A percentile compares a stretch with the other conserved stretches of the same genome.
These are phyloP conservation scores for Ylistrum balloti DNA, from an alignment of 1,140 invertebrate genomes.

Conservation along the genomic window DNA sequence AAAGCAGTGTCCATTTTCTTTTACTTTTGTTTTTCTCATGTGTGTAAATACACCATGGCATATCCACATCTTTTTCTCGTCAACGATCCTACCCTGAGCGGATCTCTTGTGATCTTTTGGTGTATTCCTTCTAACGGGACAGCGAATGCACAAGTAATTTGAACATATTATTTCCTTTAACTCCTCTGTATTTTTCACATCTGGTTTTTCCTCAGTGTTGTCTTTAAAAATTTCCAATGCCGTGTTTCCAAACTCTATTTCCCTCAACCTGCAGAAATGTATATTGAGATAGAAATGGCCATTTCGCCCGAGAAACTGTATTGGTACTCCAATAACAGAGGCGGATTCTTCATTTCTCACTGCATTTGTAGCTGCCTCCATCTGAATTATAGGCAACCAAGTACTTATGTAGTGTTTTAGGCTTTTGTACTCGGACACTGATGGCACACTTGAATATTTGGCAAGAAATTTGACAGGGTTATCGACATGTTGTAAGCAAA, in stretches of 20 bases:
- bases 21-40: background rate
- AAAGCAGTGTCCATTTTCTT: background rate
- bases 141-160: background rate
- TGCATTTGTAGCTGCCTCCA: background rate
- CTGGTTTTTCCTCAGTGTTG: background rate
- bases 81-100: background rate
- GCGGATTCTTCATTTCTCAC: constrained; percentile 1
- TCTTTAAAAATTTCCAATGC: background rate
- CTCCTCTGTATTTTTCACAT: background rate
- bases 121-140: background rate
- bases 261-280: background rate
- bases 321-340: background rate
- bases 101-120: background rate
- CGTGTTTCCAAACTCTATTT: constrained; percentile 4
- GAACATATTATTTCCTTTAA: background rate
- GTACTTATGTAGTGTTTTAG: background rate
- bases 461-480: constrained; percentile 58
- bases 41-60: constrained; percentile 15
- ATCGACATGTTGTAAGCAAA: constrained; percentile 58
- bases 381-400: background rate
- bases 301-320: background rate
- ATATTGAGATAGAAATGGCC: background rate
- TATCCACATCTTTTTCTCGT: background rate
- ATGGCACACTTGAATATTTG: constrained; percentile 43
- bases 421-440: background rate